Evolutionary conservation across 2,113 vertebrate species (phyloP).

Genomic region (Salminus brasiliensis): DNA sequence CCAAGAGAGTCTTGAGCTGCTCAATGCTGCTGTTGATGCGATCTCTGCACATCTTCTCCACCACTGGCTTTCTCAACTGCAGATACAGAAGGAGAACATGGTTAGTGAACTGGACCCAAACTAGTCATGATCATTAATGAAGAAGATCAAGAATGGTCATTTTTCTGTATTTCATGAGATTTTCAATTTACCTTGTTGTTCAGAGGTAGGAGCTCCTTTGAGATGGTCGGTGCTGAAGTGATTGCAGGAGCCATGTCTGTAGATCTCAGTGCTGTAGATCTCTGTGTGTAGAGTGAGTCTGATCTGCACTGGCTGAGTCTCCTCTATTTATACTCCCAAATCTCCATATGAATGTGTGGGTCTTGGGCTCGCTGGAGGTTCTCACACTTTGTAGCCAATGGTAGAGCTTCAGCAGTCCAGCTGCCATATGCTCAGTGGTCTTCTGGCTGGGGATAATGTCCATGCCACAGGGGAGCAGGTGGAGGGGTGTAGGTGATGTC

Average conservation of each 20-base stretch:
- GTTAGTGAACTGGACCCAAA: too few relatives aligned
- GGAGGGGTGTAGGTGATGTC: too few relatives aligned
- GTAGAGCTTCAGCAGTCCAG: too few relatives aligned
- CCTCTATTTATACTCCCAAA: conserved; percentile 57
- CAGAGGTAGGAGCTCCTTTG: conserved; percentile 43
- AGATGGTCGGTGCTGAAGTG: conserved; percentile 39
- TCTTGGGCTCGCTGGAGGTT: too few relatives aligned
- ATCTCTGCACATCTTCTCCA: conserved; percentile 53
- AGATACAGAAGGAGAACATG: conserved; percentile 25
- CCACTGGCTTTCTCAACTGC: conserved; percentile 52
- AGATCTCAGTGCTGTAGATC: conserved; percentile 55
- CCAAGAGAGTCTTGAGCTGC: conserved; percentile 63
- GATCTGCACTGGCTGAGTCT: conserved; percentile 47
- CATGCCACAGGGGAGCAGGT: too few relatives aligned
- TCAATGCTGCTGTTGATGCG: conserved; percentile 61
- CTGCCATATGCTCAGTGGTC: too few relatives aligned
- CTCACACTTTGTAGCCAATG: too few relatives aligned
- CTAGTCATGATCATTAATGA: conserved; percentile 17
- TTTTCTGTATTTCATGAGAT: not conserved
- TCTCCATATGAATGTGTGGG: too few relatives aligned
- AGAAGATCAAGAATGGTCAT: too few relatives aligned
- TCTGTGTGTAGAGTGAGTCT: conserved; percentile 52
- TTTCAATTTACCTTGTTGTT: conserved; percentile 51
- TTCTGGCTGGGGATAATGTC: too few relatives aligned
- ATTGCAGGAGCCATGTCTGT: conserved; percentile 60